Base-by-base conservation (phyloP, 2,113 vertebrate species). In the Alligator sinensis region DNA sequence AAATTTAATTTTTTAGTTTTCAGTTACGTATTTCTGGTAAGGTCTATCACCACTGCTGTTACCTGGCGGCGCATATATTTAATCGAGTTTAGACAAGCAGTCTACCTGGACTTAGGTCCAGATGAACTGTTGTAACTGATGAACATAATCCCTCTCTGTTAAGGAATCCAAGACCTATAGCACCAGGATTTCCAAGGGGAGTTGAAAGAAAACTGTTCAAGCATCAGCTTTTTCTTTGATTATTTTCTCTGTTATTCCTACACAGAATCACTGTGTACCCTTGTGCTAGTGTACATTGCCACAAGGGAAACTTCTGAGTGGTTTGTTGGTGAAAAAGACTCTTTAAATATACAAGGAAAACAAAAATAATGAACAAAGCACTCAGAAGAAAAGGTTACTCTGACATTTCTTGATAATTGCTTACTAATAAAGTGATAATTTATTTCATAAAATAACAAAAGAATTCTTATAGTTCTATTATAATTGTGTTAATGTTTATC, bases 1-100 rank as follows among this genome's bases (percentile, higher is more conserved):
- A 97, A 98, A 97, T 98, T 98, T 98, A 94, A 97, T 97, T 97
- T 98, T 98, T 98, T 91, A 98, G 98, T 98, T 98, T 99, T 99
- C 95, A 98, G 98, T 99, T 99, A 99, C 99, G 98, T 97, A 97
- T 98, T 97, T 97, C 97, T 99, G 99, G 98, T 98, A 98, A 97
- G 90, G 93, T 95, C 94, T 91, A 85, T 95, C 97, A 96, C 96
- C 97, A 97, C 98, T 98, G 93, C 98, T 98, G 98, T 99, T 99
- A 99, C 98, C 98, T 98, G 97, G 88, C 98, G 99, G 99, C 98
- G 98, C 99, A 99, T 98, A 97, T 96, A 96, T 98, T 98, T 98
- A 98, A 98, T 98, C 97, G 94, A 95, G 95, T 96, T 98, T 98
- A 98, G 98, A 98, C 98, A 96, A 96, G 96, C 97, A 97, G 98